Conservation (phyloP, 2,113 vertebrate genomes). For the Rhinopomastus cyanomelas region DNA sequence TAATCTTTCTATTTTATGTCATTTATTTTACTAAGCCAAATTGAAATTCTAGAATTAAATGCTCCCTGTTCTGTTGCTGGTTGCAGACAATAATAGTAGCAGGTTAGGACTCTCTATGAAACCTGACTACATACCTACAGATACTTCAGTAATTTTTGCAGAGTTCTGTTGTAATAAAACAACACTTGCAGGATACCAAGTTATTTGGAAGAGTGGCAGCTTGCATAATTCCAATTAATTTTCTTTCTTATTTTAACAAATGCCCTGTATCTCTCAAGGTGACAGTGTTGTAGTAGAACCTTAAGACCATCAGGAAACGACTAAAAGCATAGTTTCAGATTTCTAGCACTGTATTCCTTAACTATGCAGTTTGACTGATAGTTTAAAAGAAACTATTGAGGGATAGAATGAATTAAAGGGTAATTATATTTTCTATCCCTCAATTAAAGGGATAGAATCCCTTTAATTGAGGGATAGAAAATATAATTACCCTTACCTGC, state of each 20-base stretch:
- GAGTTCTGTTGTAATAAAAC: neutral
- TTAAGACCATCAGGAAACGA: neutral
- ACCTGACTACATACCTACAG: neutral
- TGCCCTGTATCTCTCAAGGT: neutral
- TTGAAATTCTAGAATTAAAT: neutral
- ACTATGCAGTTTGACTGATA: neutral
- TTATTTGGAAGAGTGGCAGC: neutral
- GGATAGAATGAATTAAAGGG: neutral
- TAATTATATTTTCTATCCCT: too few relatives aligned
- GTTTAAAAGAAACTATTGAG: constrained; percentile 41
- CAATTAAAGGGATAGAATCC: too few relatives aligned
- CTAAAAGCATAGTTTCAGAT: neutral
- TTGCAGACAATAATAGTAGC: neutral
- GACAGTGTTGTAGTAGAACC: neutral
- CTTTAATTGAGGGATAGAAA: too few relatives aligned
- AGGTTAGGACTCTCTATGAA: neutral
- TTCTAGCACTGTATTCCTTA: neutral
- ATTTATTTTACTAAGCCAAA: neutral
- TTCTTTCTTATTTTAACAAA: neutral
- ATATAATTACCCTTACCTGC: neutral
- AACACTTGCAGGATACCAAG: neutral
- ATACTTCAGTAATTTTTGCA: neutral
- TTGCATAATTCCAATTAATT: neutral
- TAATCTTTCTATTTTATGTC: neutral
- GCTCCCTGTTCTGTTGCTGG: accelerated